phyloP scores from a whole-genome alignment of 2,888 invertebrate species.

The Lithodes maja region DNA sequence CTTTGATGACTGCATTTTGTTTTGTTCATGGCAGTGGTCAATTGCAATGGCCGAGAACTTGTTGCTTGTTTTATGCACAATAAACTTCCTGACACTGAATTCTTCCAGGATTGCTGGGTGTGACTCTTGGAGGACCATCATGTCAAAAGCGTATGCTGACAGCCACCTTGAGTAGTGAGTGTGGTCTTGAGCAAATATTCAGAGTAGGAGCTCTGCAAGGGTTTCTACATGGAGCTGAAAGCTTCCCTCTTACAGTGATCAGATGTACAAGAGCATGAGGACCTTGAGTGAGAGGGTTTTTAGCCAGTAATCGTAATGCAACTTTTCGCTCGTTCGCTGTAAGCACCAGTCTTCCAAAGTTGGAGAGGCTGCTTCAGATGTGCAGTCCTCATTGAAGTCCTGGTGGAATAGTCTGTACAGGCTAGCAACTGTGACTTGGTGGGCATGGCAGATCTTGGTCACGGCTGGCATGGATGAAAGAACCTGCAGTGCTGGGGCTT shows the following conservation, averaged over 20 bases:
- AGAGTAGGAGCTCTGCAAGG: slow-evolving; percentile 30
- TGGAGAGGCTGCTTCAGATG: slow-evolving; percentile 14
- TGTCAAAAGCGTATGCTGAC: slow-evolving; percentile 28
- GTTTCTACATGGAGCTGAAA: slow-evolving; percentile 39
- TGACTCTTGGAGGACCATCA: slow-evolving; percentile 33
- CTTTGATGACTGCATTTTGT: slow-evolving; percentile 27
- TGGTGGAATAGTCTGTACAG: slow-evolving; percentile 30
- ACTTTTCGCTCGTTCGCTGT: background rate
- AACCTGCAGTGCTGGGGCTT: slow-evolving; percentile 15
- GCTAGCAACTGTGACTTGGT: background rate
- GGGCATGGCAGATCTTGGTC: slow-evolving; percentile 15
- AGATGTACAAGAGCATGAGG: slow-evolving; percentile 33
- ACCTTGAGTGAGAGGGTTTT: slow-evolving; percentile 32
- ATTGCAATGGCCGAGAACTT: slow-evolving; percentile 23
- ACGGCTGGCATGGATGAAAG: slow-evolving; percentile 25
- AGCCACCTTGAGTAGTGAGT: slow-evolving; percentile 29
- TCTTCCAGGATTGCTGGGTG: slow-evolving; percentile 38
- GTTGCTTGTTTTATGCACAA: slow-evolving; percentile 25
- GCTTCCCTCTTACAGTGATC: slow-evolving; percentile 15
- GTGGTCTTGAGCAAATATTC: slow-evolving; percentile 12
- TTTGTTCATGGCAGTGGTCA: slow-evolving; percentile 32
- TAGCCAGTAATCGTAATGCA: slow-evolving; percentile 21
- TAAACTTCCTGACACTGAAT: slow-evolving; percentile 9
- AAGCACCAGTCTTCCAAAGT: slow-evolving; percentile 20
- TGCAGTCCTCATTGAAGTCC: slow-evolving; percentile 23